Evolutionary conservation across 1,140 invertebrate species (phyloP).

Genomic region (Drosophila athabasca): DNA sequence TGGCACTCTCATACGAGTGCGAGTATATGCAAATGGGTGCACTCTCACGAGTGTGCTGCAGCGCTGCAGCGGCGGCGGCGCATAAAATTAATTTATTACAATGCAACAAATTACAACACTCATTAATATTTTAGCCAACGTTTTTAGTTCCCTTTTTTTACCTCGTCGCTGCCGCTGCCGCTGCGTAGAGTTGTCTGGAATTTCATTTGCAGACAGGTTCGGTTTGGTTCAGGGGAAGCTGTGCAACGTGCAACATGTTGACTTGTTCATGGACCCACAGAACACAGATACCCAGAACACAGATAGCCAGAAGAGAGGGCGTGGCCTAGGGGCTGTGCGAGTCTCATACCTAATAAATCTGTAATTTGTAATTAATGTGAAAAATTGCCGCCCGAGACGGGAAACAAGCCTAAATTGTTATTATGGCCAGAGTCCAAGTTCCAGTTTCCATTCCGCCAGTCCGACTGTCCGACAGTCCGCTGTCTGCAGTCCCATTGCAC

Average conservation of each 20-base stretch:
- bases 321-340: constrained; percentile 46
- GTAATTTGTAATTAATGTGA: constrained; percentile 83
- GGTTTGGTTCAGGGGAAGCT: constrained; percentile 36
- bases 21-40: constrained; percentile 60
- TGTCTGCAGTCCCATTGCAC: too few relatives aligned
- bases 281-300: not conserved
- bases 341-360: constrained; percentile 80
- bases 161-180: not conserved
- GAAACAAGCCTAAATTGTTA: constrained; percentile 83
- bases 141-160: constrained; percentile 3
- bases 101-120: constrained; percentile 80
- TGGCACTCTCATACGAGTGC: constrained; percentile 29
- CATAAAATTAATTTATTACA: constrained; percentile 81
- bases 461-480: too few relatives aligned
- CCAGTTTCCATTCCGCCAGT: constrained; percentile 36
- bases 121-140: constrained; percentile 79
- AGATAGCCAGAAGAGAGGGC: constrained; percentile 15
- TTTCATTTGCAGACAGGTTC: constrained; percentile 44
- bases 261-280: constrained; percentile 14
- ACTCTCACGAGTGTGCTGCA: constrained; percentile 50
- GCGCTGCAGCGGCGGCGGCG: constrained; percentile 37
- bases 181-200: constrained; percentile 44
- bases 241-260: constrained; percentile 50
- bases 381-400: constrained; percentile 73
- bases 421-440: constrained; percentile 62